Evolutionary conservation across 2,113 vertebrate species (phyloP).

Genomic region (Spea multiplicata): DNA sequence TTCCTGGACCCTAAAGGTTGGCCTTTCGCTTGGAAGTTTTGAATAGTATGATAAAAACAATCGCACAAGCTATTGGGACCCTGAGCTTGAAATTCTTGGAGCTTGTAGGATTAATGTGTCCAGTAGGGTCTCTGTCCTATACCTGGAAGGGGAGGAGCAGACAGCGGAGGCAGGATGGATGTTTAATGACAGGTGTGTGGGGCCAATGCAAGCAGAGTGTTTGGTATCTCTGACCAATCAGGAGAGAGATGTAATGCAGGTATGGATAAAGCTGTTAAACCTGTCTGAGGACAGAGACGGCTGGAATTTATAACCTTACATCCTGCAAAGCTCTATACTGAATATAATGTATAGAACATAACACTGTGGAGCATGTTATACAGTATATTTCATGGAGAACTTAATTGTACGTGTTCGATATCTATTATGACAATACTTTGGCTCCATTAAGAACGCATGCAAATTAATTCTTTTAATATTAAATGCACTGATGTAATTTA

Average conservation of each 20-base stretch:
- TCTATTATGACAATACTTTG: too few species aligned
- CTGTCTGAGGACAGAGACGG: slow-evolving; percentile 5
- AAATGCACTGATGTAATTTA: too few species aligned
- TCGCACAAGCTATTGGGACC: neutral
- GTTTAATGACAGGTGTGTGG: slow-evolving; percentile 23
- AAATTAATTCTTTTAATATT: too few species aligned
- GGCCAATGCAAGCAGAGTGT: slow-evolving; percentile 57
- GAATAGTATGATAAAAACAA: neutral
- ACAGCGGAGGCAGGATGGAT: neutral
- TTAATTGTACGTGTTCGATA: too few species aligned
- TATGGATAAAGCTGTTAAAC: slow-evolving; percentile 12
- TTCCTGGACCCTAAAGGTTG: slow-evolving; percentile 14
- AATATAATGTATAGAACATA: neutral
- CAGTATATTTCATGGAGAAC: too few species aligned
- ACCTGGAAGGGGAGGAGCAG: slow-evolving; percentile 63
- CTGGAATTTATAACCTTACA: neutral
- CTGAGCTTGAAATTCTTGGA: slow-evolving; percentile 3
- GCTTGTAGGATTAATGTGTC: slow-evolving; percentile 6
- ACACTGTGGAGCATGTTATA: too few species aligned
- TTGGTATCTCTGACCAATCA: slow-evolving; percentile 41
- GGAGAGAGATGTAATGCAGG: neutral
- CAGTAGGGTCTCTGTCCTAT: slow-evolving; percentile 64
- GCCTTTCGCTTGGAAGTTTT: neutral
- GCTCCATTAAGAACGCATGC: too few species aligned
- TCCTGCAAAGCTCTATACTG: neutral